These are phyloP conservation scores for Helicoverpa assulta DNA, from an alignment of 2,888 invertebrate genomes.

Conservation along the genomic window DNA sequence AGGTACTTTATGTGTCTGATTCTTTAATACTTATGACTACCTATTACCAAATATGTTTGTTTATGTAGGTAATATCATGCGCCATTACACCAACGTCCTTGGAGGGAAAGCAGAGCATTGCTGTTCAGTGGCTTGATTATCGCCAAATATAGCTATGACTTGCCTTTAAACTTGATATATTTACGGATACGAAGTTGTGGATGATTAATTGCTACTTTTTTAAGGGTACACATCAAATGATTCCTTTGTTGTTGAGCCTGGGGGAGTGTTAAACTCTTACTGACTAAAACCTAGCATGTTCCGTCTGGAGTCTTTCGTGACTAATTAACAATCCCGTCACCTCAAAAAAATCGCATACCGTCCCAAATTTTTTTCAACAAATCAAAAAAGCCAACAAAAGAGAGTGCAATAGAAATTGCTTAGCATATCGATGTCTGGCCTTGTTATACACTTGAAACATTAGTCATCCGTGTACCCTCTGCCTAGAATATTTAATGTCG, in stretches of 20 bases:
- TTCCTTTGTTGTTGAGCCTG: too few species aligned
- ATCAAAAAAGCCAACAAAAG: slow-evolving; percentile 29
- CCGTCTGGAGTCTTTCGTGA: too few species aligned
- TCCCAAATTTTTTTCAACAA: background rate
- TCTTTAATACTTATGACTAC: too few species aligned
- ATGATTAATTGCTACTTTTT: background rate
- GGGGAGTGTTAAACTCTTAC: too few species aligned
- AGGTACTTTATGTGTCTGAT: background rate
- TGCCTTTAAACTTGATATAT: slow-evolving; percentile 8
- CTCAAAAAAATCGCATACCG: background rate
- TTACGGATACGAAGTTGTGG: background rate
- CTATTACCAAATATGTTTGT: too few species aligned
- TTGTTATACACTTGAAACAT: slow-evolving; percentile 59
- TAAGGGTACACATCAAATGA: too few species aligned
- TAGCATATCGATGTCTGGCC: slow-evolving; percentile 52
- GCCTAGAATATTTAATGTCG: slow-evolving; percentile 60
- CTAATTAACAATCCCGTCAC: too few species aligned
- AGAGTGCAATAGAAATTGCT: slow-evolving; percentile 56
- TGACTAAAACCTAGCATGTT: too few species aligned
- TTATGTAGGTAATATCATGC: background rate
- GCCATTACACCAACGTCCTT: slow-evolving; percentile 4
- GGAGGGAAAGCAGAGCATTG: slow-evolving; percentile 5
- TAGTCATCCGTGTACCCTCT: slow-evolving; percentile 51
- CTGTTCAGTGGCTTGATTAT: background rate
- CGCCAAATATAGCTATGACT: background rate